Conservation (phyloP, 2,797 vertebrate genomes). For the Rhinella marina region DNA sequence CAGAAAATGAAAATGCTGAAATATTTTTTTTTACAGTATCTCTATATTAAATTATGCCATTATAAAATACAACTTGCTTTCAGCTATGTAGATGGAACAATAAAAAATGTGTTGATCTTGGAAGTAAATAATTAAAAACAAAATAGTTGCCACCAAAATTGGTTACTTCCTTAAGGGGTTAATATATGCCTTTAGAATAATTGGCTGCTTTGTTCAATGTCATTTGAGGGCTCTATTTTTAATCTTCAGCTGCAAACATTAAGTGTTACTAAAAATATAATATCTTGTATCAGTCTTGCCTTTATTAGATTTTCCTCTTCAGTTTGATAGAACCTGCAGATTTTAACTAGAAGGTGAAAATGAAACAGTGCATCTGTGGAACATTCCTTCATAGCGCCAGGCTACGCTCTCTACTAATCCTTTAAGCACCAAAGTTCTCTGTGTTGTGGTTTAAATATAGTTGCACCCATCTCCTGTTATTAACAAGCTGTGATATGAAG, state of each 20-base stretch:
- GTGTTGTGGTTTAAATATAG: conserved; percentile 63
- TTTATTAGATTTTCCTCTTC: conserved; percentile 18
- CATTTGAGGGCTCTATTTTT: neutral
- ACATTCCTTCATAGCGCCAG: conserved; percentile 62
- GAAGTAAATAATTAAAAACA: too few species aligned
- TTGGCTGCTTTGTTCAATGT: neutral
- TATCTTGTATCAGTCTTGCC: neutral
- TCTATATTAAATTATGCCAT: too few species aligned
- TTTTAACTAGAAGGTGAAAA: conserved; percentile 63
- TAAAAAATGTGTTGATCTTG: too few species aligned
- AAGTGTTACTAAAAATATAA: conserved; percentile 21
- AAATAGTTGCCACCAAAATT: too few species aligned
- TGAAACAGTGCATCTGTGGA: conserved; percentile 68
- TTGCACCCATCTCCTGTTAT: conserved; percentile 50
- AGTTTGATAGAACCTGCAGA: conserved; percentile 31
- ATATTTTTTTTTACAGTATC: too few species aligned
- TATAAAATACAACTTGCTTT: too few species aligned
- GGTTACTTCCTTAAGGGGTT: too few species aligned
- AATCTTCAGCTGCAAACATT: neutral
- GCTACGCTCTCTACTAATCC: conserved; percentile 61
- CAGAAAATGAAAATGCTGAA: too few species aligned
- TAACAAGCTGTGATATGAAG: conserved; percentile 42
- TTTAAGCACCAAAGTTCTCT: conserved; percentile 58
- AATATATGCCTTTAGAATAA: neutral
- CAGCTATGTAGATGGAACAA: too few species aligned